These are phyloP conservation scores for Otolemur garnettii DNA, from an alignment of 2,113 vertebrate species.

Conservation along the genomic window DNA sequence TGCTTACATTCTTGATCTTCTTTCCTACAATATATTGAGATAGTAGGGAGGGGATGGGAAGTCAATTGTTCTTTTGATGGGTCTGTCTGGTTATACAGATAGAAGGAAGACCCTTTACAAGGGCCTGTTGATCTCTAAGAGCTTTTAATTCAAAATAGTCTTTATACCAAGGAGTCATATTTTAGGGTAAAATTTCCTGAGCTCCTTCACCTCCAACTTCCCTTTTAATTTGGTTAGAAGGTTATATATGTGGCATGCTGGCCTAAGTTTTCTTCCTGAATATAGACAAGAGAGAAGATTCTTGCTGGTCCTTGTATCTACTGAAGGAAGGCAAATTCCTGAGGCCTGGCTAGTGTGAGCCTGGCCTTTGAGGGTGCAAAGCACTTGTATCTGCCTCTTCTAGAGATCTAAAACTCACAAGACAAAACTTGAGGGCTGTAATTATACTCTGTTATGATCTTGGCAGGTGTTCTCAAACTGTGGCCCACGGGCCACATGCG, in stretches of 20 bases:
- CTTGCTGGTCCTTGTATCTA: background rate
- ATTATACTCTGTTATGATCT: background rate
- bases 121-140: no score
- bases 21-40: no score
- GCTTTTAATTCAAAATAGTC: no score
- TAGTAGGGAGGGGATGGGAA: no score
- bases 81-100: no score
- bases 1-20: no score
- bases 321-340: background rate
- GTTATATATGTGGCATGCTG: background rate
- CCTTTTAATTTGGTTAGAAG: constrained; percentile 12
- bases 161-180: no score
- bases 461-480: background rate
- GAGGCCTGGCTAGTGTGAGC: background rate
- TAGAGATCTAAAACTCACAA: background rate
- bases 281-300: background rate
- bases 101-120: no score
- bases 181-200: no score
- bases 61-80: no score
- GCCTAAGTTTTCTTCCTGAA: background rate
- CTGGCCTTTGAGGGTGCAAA: background rate
- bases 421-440: background rate
- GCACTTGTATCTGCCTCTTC: background rate
- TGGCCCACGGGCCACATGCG: no score
- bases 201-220: background rate